Base-by-base conservation (phyloP, 2,888 invertebrate species). In the Clistopyga incitator region DNA sequence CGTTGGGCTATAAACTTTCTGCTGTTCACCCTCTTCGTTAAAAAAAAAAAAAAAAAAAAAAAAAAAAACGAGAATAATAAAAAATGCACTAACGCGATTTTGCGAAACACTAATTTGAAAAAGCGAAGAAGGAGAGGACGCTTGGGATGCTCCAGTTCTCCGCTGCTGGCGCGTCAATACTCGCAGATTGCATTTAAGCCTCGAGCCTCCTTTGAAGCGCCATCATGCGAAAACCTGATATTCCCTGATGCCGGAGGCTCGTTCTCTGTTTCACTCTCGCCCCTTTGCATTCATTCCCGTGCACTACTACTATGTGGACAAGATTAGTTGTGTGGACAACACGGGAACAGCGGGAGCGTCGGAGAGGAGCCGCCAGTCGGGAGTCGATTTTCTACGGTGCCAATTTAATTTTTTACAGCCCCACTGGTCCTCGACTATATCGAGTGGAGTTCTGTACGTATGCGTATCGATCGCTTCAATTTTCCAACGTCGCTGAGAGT, bases 151-250 rank as follows among this genome's bases (percentile, higher is more conserved):
- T 78, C 45, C 38, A 29, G 70, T 70, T 42, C 72, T 74, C 56
- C 34, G 50, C 18, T 59, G 59, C 56, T 29, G 54, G 70, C 18
- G 67, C 83, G 81, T 87, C 86, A 84, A 87, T 87, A 82, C 74
- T 85, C 79, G 83, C 78, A 87, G 86, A 87, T 88, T 87, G 81
- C 88, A 86, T 86, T 84, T 79, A 88, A 79, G 68, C 56, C 75
- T 80, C 71, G 76, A 78, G 79, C 76, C 42, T 84, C 80, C 84
- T 83, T 86, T 88, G 85, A 84, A 79, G 84, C 81, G 70, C 82
- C 64, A 81, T 87, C 85, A 87, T 85, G 86, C 86, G 85, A 85
- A 68, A 88, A 86, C 77, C 82, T 81, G 87, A 86, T 87, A 88
- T 75, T 75, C 59, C 59, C 74, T 29, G 59, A 71, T 76, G 59